Percentiles rank a stretch among this genome's conserved stretches.
Evolutionary conservation across 2,113 vertebrate species (phyloP).

Genomic region (Xyliphius kryptos): DNA sequence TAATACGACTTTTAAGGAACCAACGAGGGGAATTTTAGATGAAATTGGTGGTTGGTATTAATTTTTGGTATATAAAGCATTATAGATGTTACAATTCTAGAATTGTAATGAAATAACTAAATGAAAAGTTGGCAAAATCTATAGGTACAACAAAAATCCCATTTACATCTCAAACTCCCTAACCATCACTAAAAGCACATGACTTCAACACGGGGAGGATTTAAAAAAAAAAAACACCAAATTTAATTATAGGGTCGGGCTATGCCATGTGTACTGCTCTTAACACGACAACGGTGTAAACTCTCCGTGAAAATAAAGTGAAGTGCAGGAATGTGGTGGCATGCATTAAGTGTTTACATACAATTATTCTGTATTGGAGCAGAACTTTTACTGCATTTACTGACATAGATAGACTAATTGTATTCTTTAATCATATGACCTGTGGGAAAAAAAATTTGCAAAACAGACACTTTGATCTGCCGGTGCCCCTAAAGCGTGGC

Average conservation of each 20-base stretch:
- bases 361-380: background rate
- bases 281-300: conserved; percentile 13
- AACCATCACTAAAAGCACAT: conserved; percentile 15
- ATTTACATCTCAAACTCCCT: conserved; percentile 34
- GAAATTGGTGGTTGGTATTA: too few relatives aligned
- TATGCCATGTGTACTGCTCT: conserved; percentile 29
- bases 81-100: too few relatives aligned
- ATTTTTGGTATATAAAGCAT: too few relatives aligned
- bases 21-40: too few relatives aligned
- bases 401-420: background rate
- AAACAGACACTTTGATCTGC: background rate
- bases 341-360: background rate
- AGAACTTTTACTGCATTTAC: background rate
- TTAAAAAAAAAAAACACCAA: conserved; percentile 42
- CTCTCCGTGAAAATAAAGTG: conserved; percentile 4
- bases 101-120: too few relatives aligned
- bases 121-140: too few relatives aligned
- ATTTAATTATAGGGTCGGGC: conserved; percentile 36
- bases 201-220: conserved; percentile 32
- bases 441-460: too few relatives aligned
- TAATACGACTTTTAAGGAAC: too few relatives aligned
- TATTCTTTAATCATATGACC: background rate
- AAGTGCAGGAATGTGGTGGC: conserved; percentile 4
- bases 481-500: background rate
- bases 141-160: conserved; percentile 13